Evolutionary conservation across 2,888 invertebrate genomes (phyloP).

Genomic region (Andrena marginata): DNA sequence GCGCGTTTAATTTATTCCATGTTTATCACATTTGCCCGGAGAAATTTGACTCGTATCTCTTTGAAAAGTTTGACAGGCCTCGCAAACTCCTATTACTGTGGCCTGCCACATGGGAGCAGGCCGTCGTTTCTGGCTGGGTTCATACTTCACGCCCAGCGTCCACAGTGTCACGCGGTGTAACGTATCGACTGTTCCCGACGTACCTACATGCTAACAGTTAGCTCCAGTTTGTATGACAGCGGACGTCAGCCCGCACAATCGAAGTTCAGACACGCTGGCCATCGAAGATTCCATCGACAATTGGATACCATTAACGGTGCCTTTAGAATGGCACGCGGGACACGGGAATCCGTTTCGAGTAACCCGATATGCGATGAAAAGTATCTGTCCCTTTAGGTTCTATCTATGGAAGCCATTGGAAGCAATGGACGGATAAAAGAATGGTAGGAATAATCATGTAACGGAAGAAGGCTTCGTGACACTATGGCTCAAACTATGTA

Average conservation of each 20-base stretch:
- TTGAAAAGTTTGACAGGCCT: conserved; percentile 73
- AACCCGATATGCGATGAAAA: conserved; percentile 24
- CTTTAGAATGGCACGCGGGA: conserved; percentile 21
- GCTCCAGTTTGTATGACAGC: conserved; percentile 73
- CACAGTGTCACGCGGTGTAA: conserved; percentile 79
- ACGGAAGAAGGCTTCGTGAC: too few species aligned
- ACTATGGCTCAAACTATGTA: too few species aligned
- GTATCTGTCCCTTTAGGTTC: conserved; percentile 11
- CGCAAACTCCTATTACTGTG: conserved; percentile 72
- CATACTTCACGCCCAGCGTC: conserved; percentile 70
- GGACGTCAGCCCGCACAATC: conserved; percentile 67
- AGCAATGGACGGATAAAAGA: too few species aligned
- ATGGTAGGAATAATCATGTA: too few species aligned
- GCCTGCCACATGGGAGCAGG: conserved; percentile 73
- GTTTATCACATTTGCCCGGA: conserved; percentile 56
- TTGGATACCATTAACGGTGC: conserved; percentile 66
- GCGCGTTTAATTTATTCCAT: conserved; percentile 65
- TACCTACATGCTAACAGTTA: conserved; percentile 79
- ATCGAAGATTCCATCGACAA: conserved; percentile 74
- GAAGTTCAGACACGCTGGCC: conserved; percentile 71
- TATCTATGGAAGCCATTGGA: not conserved
- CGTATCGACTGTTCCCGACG: conserved; percentile 80
- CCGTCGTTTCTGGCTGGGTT: conserved; percentile 72
- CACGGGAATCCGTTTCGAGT: conserved; percentile 15
- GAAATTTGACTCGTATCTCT: conserved; percentile 77